A percentile compares a stretch with the other conserved stretches of the same genome.
Evolutionary conservation across 1,140 invertebrate genomes (phyloP).

Genomic region (Drosophila aff.): DNA sequence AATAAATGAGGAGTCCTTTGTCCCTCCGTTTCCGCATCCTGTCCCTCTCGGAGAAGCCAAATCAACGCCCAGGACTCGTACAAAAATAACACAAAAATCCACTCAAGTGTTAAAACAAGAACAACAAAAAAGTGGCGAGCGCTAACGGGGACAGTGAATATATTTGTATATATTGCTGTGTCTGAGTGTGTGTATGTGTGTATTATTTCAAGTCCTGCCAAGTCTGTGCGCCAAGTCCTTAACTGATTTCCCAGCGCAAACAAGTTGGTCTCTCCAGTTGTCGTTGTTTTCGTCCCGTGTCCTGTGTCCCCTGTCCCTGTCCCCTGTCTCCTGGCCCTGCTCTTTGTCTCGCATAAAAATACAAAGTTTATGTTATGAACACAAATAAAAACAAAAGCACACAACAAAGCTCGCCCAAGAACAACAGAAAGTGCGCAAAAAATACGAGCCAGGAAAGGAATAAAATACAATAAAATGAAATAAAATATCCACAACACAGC

Average conservation of each 20-base stretch:
- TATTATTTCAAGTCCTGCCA: slow-evolving; percentile 57
- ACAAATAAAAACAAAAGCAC: slow-evolving; percentile 80
- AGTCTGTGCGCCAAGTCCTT: slow-evolving; percentile 72
- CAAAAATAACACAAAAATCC: slow-evolving; percentile 82
- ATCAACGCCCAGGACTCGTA: slow-evolving; percentile 62
- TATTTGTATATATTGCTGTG: slow-evolving; percentile 30
- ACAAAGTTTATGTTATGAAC: slow-evolving; percentile 83
- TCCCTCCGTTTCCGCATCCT: slow-evolving; percentile 18
- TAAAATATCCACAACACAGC: slow-evolving; percentile 72
- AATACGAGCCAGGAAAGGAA: slow-evolving; percentile 53
- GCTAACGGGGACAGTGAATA: slow-evolving; percentile 68
- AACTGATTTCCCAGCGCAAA: slow-evolving; percentile 82
- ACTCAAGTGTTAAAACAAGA: slow-evolving; percentile 80
- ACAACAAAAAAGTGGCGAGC: slow-evolving; percentile 51
- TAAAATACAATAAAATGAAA: slow-evolving; percentile 82
- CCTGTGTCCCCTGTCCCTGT: slow-evolving; percentile 18
- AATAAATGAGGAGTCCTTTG: slow-evolving; percentile 69
- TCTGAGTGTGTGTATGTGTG: slow-evolving; percentile 21
- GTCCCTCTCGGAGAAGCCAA: slow-evolving; percentile 35
- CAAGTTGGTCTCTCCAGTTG: slow-evolving; percentile 68
- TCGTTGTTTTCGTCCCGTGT: slow-evolving; percentile 35
- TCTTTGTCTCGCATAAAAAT: slow-evolving; percentile 73
- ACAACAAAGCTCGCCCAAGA: slow-evolving; percentile 66
- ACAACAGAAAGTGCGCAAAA: slow-evolving; percentile 69
- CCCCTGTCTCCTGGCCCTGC: slow-evolving; percentile 8